A percentile compares a stretch with the other conserved stretches of the same genome.
These are phyloP conservation scores for Rapana venosa DNA, from an alignment of 2,888 invertebrate genomes.

Conservation along the genomic window DNA sequence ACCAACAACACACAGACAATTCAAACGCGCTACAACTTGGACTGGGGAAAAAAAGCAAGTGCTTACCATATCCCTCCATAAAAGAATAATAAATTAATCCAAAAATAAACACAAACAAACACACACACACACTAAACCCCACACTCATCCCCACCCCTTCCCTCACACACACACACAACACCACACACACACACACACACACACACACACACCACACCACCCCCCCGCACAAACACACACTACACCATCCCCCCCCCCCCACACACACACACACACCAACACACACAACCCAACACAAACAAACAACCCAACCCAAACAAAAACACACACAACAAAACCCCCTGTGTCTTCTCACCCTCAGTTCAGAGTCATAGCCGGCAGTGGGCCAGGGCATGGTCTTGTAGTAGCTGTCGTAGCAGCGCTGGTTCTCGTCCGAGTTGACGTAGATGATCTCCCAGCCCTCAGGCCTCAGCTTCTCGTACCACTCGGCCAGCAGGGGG, in stretches of 20 bases:
- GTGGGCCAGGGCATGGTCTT: conserved; percentile 51
- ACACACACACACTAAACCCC: neutral
- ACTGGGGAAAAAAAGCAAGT: too few relatives aligned
- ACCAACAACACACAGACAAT: too few relatives aligned
- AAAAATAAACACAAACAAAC: neutral
- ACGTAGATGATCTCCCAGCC: conserved; percentile 54
- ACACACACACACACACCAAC: neutral
- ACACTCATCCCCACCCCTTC: too few relatives aligned
- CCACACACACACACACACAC: neutral
- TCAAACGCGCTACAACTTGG: too few relatives aligned
- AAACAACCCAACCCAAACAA: neutral
- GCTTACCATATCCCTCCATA: too few relatives aligned
- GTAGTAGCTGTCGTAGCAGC: conserved; percentile 45
- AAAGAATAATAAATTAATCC: too few relatives aligned
- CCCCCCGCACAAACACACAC: neutral
- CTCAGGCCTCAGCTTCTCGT: conserved; percentile 73
- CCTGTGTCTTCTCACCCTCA: conserved; percentile 27
- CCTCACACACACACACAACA: neutral
- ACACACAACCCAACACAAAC: neutral
- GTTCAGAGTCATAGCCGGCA: conserved; percentile 36
- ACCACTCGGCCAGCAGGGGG: conserved; percentile 77
- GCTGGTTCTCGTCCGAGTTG: conserved; percentile 46
- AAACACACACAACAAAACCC: neutral
- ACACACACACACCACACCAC: neutral
- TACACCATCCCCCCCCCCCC: neutral